phyloP scores from a whole-genome alignment of 2,113 vertebrate genomes.

The Parotia lawesii region DNA sequence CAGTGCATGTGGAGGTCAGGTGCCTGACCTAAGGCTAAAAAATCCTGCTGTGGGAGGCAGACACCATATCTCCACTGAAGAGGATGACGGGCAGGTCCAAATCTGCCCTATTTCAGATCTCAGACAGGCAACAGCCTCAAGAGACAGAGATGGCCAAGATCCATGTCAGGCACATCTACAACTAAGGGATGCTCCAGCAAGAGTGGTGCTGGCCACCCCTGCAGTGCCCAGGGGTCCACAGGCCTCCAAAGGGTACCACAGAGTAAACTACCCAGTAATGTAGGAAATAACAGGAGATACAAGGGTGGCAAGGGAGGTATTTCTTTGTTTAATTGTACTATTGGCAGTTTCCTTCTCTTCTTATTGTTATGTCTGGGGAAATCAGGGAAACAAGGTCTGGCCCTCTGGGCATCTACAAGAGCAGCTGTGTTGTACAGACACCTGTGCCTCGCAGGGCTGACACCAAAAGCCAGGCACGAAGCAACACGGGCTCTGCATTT shows the following conservation, averaged over 20 bases:
- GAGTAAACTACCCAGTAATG: not conserved
- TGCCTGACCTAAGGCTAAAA: not conserved
- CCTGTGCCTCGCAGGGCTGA: not conserved
- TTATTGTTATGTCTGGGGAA: not conserved
- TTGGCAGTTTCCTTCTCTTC: not conserved
- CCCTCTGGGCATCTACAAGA: not conserved
- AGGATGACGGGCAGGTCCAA: not conserved
- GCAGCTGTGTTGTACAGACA: not conserved
- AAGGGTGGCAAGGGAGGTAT: not conserved
- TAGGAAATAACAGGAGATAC: not conserved
- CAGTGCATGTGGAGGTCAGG: not conserved
- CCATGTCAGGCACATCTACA: not conserved
- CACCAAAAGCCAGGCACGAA: not conserved
- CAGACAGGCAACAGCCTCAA: not conserved
- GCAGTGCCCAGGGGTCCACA: not conserved
- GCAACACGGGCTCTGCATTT: not conserved
- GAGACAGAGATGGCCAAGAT: not conserved
- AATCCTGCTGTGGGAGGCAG: not conserved
- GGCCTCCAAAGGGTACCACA: not conserved
- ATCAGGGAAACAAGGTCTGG: not conserved
- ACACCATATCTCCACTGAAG: not conserved
- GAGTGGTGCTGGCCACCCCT: not conserved
- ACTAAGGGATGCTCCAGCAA: not conserved
- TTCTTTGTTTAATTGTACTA: not conserved
- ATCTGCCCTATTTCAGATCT: not conserved